phyloP scores from a whole-genome alignment of 2,888 invertebrate genomes.

The Pheosia gnoma region DNA sequence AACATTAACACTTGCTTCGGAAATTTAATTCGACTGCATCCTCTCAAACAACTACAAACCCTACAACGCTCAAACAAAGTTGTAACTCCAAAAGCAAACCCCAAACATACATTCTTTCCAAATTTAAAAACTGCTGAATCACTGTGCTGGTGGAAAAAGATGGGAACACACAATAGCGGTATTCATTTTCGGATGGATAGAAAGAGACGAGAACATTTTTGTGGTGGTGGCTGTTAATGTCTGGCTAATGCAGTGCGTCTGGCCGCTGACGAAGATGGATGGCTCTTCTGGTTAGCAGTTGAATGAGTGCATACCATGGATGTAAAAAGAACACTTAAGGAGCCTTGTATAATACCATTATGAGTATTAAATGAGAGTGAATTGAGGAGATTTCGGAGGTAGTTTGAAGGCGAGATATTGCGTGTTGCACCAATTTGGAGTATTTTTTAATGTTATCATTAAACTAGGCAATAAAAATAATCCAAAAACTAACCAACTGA shows the following conservation, averaged over 20 bases:
- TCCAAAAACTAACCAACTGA: too few relatives aligned
- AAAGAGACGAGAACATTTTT: conserved; percentile 56
- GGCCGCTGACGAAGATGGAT: conserved; percentile 78
- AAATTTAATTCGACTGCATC: conserved; percentile 62
- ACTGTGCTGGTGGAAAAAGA: conserved; percentile 67
- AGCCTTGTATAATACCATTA: conserved; percentile 32
- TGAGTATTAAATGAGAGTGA: conserved; percentile 34
- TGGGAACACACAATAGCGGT: conserved; percentile 44
- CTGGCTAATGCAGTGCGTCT: conserved; percentile 75
- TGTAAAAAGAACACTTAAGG: conserved; percentile 46
- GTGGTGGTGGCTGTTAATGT: conserved; percentile 46
- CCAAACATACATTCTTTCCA: conserved; percentile 54
- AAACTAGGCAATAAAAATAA: too few relatives aligned
- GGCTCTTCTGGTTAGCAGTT: conserved; percentile 64
- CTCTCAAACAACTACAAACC: conserved; percentile 29
- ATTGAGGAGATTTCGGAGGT: conserved; percentile 13
- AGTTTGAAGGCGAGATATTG: conserved; percentile 15
- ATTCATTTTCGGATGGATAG: conserved; percentile 42
- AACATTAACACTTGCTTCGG: conserved; percentile 68
- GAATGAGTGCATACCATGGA: conserved; percentile 62
- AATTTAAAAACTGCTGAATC: conserved; percentile 67
- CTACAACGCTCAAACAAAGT: conserved; percentile 9
- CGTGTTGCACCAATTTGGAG: not conserved
- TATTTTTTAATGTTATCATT: not conserved
- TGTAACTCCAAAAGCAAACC: conserved; percentile 25